Evolutionary conservation across 2,888 invertebrate genomes (phyloP).

Genomic region (Exephanes ischioxanthus): DNA sequence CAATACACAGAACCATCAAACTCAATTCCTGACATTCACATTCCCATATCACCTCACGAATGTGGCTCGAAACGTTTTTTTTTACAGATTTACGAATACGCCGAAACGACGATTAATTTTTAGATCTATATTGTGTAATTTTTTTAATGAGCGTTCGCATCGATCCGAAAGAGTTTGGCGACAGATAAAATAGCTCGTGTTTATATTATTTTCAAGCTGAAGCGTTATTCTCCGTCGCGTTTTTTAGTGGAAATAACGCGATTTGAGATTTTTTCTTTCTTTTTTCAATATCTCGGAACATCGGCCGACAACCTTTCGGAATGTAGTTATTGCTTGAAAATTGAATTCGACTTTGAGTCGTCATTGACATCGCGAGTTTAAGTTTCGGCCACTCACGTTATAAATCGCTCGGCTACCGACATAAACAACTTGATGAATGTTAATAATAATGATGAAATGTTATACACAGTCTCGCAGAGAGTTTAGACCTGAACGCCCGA

Average conservation of each 20-base stretch:
- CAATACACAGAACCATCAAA: conserved; percentile 7
- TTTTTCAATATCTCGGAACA: background rate
- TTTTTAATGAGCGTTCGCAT: background rate
- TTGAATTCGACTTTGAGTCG: background rate
- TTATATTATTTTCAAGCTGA: background rate
- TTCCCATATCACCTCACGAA: background rate
- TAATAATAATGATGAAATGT: conserved; percentile 17
- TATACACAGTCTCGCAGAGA: conserved; percentile 89
- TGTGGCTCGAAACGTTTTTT: background rate
- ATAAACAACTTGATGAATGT: background rate
- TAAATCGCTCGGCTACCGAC: background rate
- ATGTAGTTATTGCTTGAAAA: background rate
- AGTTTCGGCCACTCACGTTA: background rate
- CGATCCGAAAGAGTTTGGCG: background rate
- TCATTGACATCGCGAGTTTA: background rate
- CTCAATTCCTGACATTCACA: background rate
- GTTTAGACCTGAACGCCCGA: conserved; percentile 88
- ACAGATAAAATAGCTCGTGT: background rate
- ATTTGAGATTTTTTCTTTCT: background rate
- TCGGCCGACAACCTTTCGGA: background rate
- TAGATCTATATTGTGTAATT: background rate
- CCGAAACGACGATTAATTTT: background rate
- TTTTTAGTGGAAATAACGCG: background rate
- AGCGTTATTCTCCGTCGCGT: background rate
- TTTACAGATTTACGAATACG: background rate